Evolutionary conservation across 2,888 invertebrate species (phyloP).

Genomic region (Drosophila putrida): DNA sequence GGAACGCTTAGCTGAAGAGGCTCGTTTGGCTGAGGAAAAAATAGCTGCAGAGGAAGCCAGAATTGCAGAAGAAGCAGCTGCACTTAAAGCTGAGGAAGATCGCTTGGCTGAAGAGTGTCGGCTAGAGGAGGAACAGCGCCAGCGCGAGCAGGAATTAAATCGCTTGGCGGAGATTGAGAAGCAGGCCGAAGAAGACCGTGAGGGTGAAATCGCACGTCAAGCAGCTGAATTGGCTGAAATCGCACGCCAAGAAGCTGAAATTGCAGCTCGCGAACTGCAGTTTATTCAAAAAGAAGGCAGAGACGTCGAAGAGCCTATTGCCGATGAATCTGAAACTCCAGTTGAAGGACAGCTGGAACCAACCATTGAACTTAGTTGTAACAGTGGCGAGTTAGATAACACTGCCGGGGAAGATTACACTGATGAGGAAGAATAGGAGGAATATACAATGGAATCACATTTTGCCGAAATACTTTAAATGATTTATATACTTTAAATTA

Average conservation of each 20-base stretch:
- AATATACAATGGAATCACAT: constrained; percentile 23
- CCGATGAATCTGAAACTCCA: constrained; percentile 83
- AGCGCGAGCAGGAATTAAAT: constrained; percentile 86
- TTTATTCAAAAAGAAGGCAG: constrained; percentile 75
- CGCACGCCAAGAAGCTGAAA: constrained; percentile 88
- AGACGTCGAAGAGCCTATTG: constrained; percentile 84
- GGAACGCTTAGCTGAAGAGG: constrained; percentile 85
- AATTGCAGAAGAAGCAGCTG: constrained; percentile 74
- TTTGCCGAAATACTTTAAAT: constrained; percentile 22
- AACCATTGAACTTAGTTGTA: constrained; percentile 71
- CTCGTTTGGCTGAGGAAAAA: constrained; percentile 84
- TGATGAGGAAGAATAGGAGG: constrained; percentile 71
- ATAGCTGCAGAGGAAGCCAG: background rate
- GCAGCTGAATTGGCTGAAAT: constrained; percentile 90
- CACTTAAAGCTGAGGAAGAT: constrained; percentile 85
- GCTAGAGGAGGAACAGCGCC: constrained; percentile 85
- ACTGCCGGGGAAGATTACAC: constrained; percentile 60
- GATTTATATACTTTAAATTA: constrained; percentile 19
- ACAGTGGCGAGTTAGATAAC: constrained; percentile 49
- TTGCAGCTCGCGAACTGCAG: constrained; percentile 87
- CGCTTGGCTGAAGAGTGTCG: constrained; percentile 84
- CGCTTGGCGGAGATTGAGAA: constrained; percentile 87
- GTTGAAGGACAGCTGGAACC: constrained; percentile 72
- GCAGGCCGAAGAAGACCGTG: constrained; percentile 86
- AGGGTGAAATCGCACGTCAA: constrained; percentile 90